Evolutionary conservation across 2,113 vertebrate species (phyloP).

Genomic region (Leptobrachium ailaonicum): DNA sequence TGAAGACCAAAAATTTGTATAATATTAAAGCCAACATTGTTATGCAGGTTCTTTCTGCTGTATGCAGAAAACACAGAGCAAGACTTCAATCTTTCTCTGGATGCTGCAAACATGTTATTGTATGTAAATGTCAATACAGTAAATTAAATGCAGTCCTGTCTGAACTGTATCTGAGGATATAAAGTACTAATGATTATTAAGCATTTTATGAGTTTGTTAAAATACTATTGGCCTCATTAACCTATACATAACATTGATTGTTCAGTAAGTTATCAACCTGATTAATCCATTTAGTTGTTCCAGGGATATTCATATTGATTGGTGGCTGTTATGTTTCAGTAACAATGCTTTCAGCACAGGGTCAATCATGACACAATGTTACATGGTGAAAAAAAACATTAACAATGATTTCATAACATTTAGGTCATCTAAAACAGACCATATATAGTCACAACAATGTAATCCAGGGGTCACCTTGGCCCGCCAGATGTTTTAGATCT

Average conservation of each 20-base stretch:
- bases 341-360: conserved; percentile 16
- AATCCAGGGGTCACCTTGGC: too few relatives aligned
- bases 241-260: conserved; percentile 52
- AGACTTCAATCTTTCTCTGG: conserved; percentile 22
- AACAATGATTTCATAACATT: too few relatives aligned
- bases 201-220: conserved; percentile 47
- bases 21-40: too few relatives aligned
- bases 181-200: conserved; percentile 56
- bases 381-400: too few relatives aligned
- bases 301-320: conserved; percentile 48
- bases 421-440: too few relatives aligned
- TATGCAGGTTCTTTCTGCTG: too few relatives aligned
- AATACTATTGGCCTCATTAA: conserved; percentile 54
- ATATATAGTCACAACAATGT: too few relatives aligned
- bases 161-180: conserved; percentile 51
- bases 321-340: conserved; percentile 26
- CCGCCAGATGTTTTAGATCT: too few relatives aligned
- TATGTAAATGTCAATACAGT: conserved; percentile 22
- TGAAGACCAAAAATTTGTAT: too few relatives aligned
- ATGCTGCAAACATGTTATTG: conserved; percentile 13
- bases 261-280: conserved; percentile 51
- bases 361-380: background rate
- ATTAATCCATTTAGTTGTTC: conserved; percentile 48
- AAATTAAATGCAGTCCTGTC: conserved; percentile 18
- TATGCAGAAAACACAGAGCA: background rate